Base-by-base conservation (phyloP, 2,113 vertebrate genomes). In the Podiceps cristatus region DNA sequence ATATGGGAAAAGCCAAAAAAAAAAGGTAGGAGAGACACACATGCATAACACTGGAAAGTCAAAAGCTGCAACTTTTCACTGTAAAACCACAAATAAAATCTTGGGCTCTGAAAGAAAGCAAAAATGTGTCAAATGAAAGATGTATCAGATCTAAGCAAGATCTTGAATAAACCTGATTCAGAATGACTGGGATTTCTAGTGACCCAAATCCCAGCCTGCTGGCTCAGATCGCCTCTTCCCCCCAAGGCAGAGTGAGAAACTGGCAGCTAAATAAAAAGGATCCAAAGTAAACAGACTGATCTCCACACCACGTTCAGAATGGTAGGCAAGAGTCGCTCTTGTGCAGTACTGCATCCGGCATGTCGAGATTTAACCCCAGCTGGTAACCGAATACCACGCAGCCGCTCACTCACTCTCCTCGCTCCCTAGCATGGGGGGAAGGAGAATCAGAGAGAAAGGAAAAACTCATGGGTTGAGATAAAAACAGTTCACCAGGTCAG, bases 221-320 rank as follows among this genome's bases (percentile, higher is more conserved):
- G 78, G 63, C 18, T 92, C 71, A 88, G 13, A 64, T 13, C 4
- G 7, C 29, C 28, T 73, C 53, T 90, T 89, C 29, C 66, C 33
- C 49, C 49, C 79, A 73, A 90, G 53, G 60, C 76, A 90, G 45
- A 90, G 31, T 40, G 60, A 96, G 52, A 84, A 91, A 84, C 29
- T 33, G 47, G 82, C 25, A 87, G 80, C 44, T 60, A 35, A 90
- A 68, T 53, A 56, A 85, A 94, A 89, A 20, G 20, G 56, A 83
- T 59, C 64, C 44, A 89, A 73, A 90, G 29, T 8, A 78, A 85
- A 67, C 10, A 93, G 47, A 47, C 52, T 63, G 47, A 44, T 92
- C n/a, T 42, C 49, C 24, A 67, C 2, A 4, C 7, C 37, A 40
- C 1, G 0, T 40, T 52, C 37, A 37, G 13, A 69, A 56, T 2